Base-by-base conservation (phyloP, 1,140 invertebrate species). In the Amyelois transitella region DNA sequence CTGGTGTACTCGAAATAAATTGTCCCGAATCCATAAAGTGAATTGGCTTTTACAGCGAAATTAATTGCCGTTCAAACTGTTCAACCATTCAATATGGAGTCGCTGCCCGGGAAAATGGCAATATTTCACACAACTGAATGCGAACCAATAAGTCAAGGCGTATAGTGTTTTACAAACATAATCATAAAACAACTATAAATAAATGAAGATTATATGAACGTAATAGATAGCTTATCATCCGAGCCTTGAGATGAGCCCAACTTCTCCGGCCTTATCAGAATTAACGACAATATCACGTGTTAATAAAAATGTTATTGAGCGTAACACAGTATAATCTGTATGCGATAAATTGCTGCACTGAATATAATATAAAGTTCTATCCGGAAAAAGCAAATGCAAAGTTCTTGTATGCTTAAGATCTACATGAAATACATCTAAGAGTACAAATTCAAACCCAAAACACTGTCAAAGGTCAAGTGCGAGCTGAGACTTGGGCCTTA, bases 161-260 rank as follows among this genome's bases (percentile, higher is more conserved):
- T n/a, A n/a, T n/a, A 38, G 1, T 2, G 5, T 14, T 38, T 38
- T 38, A 14, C 8, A 38, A 38, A 14, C n/a, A n/a, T 3, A 12
- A 38, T 38, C 32, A 38, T 38, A 38, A n/a, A 14, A 38, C 17
- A 14, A 38, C 32, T 14, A 38, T 38, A 38, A n/a, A 38, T 14
- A 38, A 38, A 48, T 12, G 12, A 21, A 21, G 43, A 45, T 45
- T 19, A 18, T 12, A 17, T 48, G 2, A 8, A 5, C 20, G n/a
- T 20, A 18, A 45, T 8, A 45, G 45, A 48, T 48, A 48, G 20
- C 45, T 48, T 48, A 19, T 48, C 20, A 48, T 48, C 45, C 10
- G 45, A 48, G 21, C 45, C 45, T 48, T 48, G 20, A 20, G 45
- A 48, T 48, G 45, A 48, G 45, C 45, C 10, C 8, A 21, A 48